These are phyloP conservation scores for Siniperca obscura DNA, from an alignment of 2,797 vertebrate species.

Conservation along the genomic window DNA sequence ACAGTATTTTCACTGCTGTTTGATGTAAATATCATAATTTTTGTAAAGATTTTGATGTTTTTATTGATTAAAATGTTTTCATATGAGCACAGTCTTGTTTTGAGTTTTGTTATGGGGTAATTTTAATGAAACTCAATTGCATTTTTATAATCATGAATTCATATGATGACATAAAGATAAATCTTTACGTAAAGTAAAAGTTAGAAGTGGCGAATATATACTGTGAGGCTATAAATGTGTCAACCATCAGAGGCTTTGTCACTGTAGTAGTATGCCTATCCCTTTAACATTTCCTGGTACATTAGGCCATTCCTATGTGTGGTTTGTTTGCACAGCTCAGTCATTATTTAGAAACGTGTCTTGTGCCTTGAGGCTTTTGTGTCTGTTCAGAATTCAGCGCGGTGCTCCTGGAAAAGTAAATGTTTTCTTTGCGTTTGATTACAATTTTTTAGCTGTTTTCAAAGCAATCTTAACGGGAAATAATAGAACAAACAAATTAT, in stretches of 20 bases:
- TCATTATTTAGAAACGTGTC: conserved; percentile 71
- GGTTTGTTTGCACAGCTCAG: conserved; percentile 68
- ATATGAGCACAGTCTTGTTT: conserved; percentile 17
- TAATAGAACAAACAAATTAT: conserved; percentile 36
- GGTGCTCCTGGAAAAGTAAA: conserved; percentile 58
- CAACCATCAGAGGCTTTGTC: background rate
- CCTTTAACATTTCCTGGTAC: background rate
- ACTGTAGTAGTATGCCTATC: background rate
- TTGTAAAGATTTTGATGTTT: conserved; percentile 50
- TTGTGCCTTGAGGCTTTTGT: conserved; percentile 72
- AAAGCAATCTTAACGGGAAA: conserved; percentile 18
- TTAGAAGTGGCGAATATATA: too few relatives aligned
- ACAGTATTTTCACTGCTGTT: conserved; percentile 52
- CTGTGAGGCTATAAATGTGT: background rate
- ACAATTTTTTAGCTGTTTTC: conserved; percentile 40
- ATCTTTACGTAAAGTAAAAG: background rate
- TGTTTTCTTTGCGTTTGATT: conserved; percentile 55
- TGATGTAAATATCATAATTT: conserved; percentile 60
- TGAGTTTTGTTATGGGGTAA: background rate
- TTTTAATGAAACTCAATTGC: conserved; percentile 7
- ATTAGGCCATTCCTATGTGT: background rate
- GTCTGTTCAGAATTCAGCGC: conserved; percentile 59
- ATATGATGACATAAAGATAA: background rate
- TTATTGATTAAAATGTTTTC: conserved; percentile 67
- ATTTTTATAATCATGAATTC: background rate